Evolutionary conservation across 2,888 invertebrate species (phyloP).

Genomic region (Orthonychiurus folsomi): DNA sequence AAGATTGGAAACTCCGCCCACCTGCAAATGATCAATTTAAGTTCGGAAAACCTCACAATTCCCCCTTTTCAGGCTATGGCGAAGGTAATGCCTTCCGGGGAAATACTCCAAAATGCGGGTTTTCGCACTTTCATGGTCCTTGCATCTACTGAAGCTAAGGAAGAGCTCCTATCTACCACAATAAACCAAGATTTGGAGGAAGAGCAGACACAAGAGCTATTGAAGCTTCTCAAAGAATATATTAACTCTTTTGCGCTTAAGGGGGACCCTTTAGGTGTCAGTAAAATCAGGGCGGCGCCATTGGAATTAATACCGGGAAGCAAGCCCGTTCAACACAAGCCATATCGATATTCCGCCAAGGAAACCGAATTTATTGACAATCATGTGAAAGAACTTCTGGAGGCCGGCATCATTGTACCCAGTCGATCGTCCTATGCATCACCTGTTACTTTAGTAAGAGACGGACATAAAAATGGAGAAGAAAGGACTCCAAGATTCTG

Average conservation of each 20-base stretch:
- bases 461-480: slow-evolving; percentile 1
- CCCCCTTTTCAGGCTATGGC: too few species aligned
- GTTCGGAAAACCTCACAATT: neutral
- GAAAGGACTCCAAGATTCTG: slow-evolving; percentile 35
- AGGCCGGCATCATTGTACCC: neutral
- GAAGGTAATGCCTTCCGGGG: neutral
- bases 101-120: neutral
- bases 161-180: neutral
- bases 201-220: neutral
- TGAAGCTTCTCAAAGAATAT: neutral
- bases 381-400: neutral
- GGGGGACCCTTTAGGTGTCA: neutral
- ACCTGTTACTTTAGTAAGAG: neutral
- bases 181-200: neutral
- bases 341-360: slow-evolving; percentile 5
- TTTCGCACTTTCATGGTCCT: neutral
- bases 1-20: neutral
- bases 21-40: neutral
- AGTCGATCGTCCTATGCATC: neutral
- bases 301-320: neutral
- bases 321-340: neutral
- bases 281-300: neutral
- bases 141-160: neutral
- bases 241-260: neutral
- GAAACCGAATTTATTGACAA: slow-evolving; percentile 10